These are phyloP conservation scores for Labeo catla DNA, from an alignment of 2,113 vertebrate genomes.

Conservation along the genomic window DNA sequence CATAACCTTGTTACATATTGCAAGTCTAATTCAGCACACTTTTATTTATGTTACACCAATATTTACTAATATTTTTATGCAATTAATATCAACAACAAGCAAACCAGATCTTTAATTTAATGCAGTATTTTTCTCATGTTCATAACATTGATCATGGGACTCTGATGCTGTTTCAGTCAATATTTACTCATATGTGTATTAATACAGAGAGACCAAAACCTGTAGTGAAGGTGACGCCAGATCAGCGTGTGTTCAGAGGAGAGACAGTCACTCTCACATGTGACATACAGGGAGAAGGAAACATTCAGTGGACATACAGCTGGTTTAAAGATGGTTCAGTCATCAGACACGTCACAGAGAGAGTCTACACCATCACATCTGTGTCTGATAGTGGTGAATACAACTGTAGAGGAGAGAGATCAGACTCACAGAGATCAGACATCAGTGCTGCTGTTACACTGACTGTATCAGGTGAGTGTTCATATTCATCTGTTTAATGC, in stretches of 20 bases:
- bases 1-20: too few relatives aligned
- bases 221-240: not conserved
- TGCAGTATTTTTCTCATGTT: too few relatives aligned
- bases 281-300: not conserved
- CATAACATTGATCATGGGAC: too few relatives aligned
- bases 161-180: too few relatives aligned
- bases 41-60: too few relatives aligned
- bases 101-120: too few relatives aligned
- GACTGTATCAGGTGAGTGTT: slow-evolving; percentile 11
- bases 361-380: too few relatives aligned
- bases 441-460: not conserved
- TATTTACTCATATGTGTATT: not conserved
- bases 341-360: too few relatives aligned
- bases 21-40: too few relatives aligned
- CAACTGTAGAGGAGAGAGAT: not conserved
- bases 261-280: not conserved
- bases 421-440: not conserved
- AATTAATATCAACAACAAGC: too few relatives aligned
- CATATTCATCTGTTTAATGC: not conserved
- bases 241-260: not conserved
- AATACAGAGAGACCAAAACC: slow-evolving; percentile 14
- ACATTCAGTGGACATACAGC: not conserved
- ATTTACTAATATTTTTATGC: too few relatives aligned
- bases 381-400: not conserved
- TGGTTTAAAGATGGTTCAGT: not conserved